These are phyloP conservation scores for Drosophila leontia DNA, from an alignment of 1,140 invertebrate genomes.

Conservation along the genomic window DNA sequence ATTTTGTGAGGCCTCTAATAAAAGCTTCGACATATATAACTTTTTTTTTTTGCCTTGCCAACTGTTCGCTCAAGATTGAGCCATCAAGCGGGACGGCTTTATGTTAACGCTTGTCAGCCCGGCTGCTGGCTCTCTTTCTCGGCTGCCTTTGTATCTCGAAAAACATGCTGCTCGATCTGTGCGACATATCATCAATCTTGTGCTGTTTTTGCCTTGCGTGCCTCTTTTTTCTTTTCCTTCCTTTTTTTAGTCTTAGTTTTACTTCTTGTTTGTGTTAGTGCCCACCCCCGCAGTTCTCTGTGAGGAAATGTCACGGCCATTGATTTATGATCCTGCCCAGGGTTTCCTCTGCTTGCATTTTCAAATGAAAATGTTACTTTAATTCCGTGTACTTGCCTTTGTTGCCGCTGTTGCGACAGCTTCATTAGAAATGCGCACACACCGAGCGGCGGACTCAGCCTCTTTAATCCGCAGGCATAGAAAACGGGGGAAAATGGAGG, in stretches of 20 bases:
- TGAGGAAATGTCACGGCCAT: slow-evolving; percentile 81
- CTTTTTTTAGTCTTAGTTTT: slow-evolving; percentile 22
- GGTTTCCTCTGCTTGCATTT: slow-evolving; percentile 54
- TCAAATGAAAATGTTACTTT: slow-evolving; percentile 55
- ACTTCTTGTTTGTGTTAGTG: not conserved
- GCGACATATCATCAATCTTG: slow-evolving; percentile 80
- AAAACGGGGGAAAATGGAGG: not conserved
- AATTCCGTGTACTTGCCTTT: slow-evolving; percentile 40
- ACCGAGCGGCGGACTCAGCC: slow-evolving; percentile 9
- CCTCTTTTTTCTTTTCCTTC: slow-evolving; percentile 21
- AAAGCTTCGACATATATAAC: not conserved
- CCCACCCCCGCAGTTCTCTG: slow-evolving; percentile 62
- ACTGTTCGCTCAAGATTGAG: slow-evolving; percentile 45
- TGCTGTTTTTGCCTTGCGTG: slow-evolving; percentile 37
- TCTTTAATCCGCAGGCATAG: slow-evolving; percentile 25
- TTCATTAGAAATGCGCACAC: slow-evolving; percentile 78
- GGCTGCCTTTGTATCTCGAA: slow-evolving; percentile 17
- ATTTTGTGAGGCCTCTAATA: not conserved
- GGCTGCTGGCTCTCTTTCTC: slow-evolving; percentile 13
- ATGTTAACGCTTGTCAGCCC: slow-evolving; percentile 75
- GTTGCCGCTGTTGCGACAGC: slow-evolving; percentile 55
- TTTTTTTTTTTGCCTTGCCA: slow-evolving; percentile 36
- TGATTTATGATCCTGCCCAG: slow-evolving; percentile 73
- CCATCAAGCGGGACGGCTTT: slow-evolving; percentile 34
- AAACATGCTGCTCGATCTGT: slow-evolving; percentile 56